Evolutionary conservation across 2,888 invertebrate genomes (phyloP).

Genomic region (Thereva unica): DNA sequence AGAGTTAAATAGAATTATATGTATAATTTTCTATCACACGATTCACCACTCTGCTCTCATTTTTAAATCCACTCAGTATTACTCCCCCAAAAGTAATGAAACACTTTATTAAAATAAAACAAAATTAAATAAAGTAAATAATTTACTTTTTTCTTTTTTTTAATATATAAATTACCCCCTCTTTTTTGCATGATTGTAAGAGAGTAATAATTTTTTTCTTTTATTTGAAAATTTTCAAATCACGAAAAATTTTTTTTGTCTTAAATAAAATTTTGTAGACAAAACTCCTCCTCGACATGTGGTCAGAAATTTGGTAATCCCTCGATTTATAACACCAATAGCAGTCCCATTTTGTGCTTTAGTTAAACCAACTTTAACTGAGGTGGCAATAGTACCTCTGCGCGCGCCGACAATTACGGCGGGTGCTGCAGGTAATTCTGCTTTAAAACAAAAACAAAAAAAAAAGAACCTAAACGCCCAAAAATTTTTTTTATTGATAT

Average conservation of each 20-base stretch:
- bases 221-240: too few species aligned
- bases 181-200: too few species aligned
- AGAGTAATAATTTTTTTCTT: too few species aligned
- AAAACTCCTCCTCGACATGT: constrained; percentile 43
- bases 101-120: constrained; percentile 1
- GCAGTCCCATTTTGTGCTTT: constrained; percentile 44
- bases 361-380: constrained; percentile 44
- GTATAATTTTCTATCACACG: too few species aligned
- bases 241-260: background rate
- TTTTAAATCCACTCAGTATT: background rate
- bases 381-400: constrained; percentile 44
- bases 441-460: constrained; percentile 3
- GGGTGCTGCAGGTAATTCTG: constrained; percentile 45
- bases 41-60: too few species aligned
- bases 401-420: constrained; percentile 43
- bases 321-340: constrained; percentile 44
- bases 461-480: background rate
- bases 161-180: background rate
- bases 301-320: constrained; percentile 44
- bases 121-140: background rate
- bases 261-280: constrained; percentile 40
- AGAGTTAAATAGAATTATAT: background rate
- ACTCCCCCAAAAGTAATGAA: constrained; percentile 5
- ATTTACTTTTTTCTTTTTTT: background rate
- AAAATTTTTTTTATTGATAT: background rate